Conservation (phyloP, 2,113 vertebrate genomes). For the Rhegmatorhina hoffmannsi region DNA sequence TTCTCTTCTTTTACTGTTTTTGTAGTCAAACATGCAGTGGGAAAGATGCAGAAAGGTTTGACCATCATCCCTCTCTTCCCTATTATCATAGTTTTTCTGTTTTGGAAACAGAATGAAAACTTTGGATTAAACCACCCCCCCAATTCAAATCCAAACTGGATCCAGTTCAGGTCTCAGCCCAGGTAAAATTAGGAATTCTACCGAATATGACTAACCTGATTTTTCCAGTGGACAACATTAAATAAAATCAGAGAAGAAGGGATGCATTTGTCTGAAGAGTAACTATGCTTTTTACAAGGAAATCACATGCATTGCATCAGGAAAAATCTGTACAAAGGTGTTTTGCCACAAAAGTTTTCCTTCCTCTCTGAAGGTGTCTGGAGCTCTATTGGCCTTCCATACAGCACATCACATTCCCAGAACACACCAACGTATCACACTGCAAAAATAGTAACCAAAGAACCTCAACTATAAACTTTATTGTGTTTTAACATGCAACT, state of each 20-base stretch:
- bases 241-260: neutral
- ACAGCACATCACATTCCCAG: neutral
- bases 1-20: neutral
- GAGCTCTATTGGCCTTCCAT: neutral
- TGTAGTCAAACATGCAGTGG: neutral
- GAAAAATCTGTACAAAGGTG: neutral
- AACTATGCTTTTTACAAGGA: neutral
- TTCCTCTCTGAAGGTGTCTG: neutral
- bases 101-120: neutral
- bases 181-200: neutral
- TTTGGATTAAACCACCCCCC: neutral
- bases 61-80: neutral
- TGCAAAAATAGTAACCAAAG: neutral
- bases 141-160: neutral
- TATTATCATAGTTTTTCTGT: rapidly evolving
- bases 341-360: neutral
- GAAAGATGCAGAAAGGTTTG: neutral
- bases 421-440: neutral
- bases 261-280: neutral
- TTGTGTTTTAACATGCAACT: neutral
- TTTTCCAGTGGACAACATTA: neutral
- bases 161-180: neutral
- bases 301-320: neutral
- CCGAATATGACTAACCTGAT: neutral
- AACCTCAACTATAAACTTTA: neutral